Conservation (phyloP, 2,113 vertebrate species). For the Corythaixoides concolor region DNA sequence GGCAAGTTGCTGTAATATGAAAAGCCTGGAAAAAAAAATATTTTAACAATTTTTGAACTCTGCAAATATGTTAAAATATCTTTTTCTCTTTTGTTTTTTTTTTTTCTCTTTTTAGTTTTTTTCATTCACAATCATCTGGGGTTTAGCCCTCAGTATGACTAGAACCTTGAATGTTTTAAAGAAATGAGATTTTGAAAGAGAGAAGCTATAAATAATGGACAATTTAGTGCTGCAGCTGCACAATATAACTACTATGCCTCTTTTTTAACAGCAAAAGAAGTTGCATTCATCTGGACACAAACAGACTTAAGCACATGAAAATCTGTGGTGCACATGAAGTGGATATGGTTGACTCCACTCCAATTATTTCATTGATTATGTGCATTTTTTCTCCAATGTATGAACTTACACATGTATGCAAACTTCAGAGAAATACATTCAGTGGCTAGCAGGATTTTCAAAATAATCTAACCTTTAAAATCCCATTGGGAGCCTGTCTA, state of each 20-base stretch:
- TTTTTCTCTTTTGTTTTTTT: neutral
- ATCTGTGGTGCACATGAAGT: neutral
- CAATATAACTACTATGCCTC: neutral
- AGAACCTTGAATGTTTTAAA: neutral
- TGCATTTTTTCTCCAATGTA: constrained; percentile 13
- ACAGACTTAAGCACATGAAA: neutral
- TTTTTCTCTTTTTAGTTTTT: neutral
- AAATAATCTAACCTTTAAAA: constrained; percentile 40
- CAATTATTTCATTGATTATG: constrained; percentile 50
- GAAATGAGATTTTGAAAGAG: neutral
- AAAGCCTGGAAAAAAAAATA: neutral
- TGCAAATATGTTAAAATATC: neutral
- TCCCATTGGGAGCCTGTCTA: neutral
- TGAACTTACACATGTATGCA: neutral
- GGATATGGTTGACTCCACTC: neutral
- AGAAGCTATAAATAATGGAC: constrained; percentile 21
- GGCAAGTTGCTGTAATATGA: neutral
- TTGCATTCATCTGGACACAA: constrained; percentile 35
- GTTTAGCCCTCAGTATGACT: neutral
- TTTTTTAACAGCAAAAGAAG: constrained; percentile 37
- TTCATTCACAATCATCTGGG: neutral
- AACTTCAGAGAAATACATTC: constrained; percentile 29
- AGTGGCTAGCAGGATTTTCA: constrained; percentile 12
- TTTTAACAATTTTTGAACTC: neutral
- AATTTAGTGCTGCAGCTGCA: neutral